These are phyloP conservation scores for Oligia latruncula DNA, from an alignment of 2,888 invertebrate species.

Conservation along the genomic window DNA sequence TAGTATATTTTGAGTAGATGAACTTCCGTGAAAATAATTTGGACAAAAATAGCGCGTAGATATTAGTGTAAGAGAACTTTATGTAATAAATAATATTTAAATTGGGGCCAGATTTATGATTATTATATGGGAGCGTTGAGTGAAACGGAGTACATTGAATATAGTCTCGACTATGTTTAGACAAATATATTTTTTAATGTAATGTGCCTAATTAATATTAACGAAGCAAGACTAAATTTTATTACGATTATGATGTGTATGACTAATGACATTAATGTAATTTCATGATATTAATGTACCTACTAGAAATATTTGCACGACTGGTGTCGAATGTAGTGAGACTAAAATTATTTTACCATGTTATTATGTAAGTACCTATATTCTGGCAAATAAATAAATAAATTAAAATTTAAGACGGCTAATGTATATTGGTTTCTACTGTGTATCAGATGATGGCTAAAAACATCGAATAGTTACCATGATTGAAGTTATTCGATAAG, in stretches of 20 bases:
- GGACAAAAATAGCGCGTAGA: constrained; percentile 33
- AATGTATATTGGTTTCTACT: neutral
- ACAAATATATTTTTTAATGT: too few relatives aligned
- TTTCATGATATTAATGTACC: too few relatives aligned
- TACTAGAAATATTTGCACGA: too few relatives aligned
- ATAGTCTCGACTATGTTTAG: neutral
- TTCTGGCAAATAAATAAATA: too few relatives aligned
- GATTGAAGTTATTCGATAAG: too few relatives aligned
- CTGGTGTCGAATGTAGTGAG: too few relatives aligned
- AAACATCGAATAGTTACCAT: neutral
- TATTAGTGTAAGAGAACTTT: constrained; percentile 34
- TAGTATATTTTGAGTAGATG: constrained; percentile 11
- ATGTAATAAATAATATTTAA: constrained; percentile 34
- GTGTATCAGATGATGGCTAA: neutral
- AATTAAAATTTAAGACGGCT: neutral
- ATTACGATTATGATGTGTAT: too few relatives aligned
- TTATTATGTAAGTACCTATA: too few relatives aligned
- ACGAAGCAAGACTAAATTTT: too few relatives aligned
- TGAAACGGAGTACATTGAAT: neutral
- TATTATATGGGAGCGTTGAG: constrained; percentile 14
- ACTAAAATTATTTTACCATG: too few relatives aligned
- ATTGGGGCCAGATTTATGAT: constrained; percentile 28
- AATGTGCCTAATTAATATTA: too few relatives aligned
- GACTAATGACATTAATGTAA: too few relatives aligned
- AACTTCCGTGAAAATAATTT: constrained; percentile 10